Evolutionary conservation across 2,888 invertebrate genomes (phyloP).

Genomic region (Nemapogon koenigi): DNA sequence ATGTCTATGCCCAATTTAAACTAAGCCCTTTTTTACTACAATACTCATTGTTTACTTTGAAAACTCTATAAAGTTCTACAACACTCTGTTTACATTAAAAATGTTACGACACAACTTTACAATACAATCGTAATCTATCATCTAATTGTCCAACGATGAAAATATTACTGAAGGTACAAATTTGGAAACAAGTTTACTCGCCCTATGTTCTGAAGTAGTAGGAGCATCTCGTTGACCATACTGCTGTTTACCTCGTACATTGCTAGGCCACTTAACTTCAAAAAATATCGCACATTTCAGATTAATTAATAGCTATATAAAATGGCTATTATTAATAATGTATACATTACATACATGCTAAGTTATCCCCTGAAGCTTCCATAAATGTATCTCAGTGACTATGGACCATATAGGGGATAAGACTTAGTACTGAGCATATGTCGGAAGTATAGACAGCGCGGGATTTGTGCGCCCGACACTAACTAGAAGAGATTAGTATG

Average conservation of each 20-base stretch:
- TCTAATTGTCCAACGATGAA: slow-evolving; percentile 24
- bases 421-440: slow-evolving; percentile 39
- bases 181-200: slow-evolving; percentile 58
- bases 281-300: too few species aligned
- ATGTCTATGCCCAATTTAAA: slow-evolving; percentile 1
- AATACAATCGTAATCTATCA: slow-evolving; percentile 34
- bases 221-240: slow-evolving; percentile 41
- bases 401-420: slow-evolving; percentile 33
- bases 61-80: slow-evolving; percentile 37
- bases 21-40: too few species aligned
- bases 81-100: slow-evolving; percentile 33
- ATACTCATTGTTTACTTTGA: slow-evolving; percentile 32
- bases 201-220: slow-evolving; percentile 47
- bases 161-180: slow-evolving; percentile 40
- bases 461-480: slow-evolving; percentile 36
- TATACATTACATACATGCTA: too few species aligned
- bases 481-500: slow-evolving; percentile 59
- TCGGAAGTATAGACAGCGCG: slow-evolving; percentile 30
- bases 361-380: slow-evolving; percentile 8
- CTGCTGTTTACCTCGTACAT: slow-evolving; percentile 38
- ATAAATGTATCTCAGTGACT: not conserved
- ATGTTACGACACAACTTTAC: slow-evolving; percentile 26
- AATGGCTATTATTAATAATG: too few species aligned
- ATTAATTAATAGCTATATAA: too few species aligned
- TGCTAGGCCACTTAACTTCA: not conserved